A percentile compares a stretch with the other conserved stretches of the same genome.
These are phyloP conservation scores for Oligia latruncula DNA, from an alignment of 2,888 invertebrate species.

Conservation along the genomic window DNA sequence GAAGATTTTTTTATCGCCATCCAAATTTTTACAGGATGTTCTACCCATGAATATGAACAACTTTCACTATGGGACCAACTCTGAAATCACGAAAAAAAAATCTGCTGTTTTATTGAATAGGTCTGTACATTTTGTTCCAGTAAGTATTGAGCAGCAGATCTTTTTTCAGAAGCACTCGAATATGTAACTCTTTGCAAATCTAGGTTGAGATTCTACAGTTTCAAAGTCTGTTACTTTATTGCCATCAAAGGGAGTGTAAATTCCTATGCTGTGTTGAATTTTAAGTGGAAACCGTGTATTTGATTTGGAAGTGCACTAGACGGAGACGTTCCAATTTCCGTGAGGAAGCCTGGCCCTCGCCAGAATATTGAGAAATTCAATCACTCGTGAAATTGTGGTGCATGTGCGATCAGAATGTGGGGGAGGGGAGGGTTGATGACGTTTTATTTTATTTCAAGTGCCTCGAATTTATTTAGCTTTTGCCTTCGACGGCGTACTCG, in stretches of 20 bases:
- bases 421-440: not conserved
- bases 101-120: no score
- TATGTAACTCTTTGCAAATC: not conserved
- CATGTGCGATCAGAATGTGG: conserved; percentile 3
- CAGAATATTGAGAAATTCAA: conserved; percentile 42
- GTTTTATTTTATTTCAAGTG: conserved; percentile 1
- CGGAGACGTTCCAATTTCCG: conserved; percentile 61
- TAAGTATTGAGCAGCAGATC: no score
- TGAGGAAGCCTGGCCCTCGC: conserved; percentile 30
- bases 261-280: conserved; percentile 31
- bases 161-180: not conserved
- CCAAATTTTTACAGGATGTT: no score
- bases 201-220: not conserved
- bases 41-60: no score
- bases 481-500: no score
- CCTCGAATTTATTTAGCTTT: not conserved
- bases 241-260: conserved; percentile 18
- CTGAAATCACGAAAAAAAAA: no score
- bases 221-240: not conserved
- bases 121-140: no score
- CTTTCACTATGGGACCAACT: no score
- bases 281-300: conserved; percentile 37
- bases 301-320: conserved; percentile 25
- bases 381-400: conserved; percentile 52
- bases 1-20: no score